These are phyloP conservation scores for Microplitis mediator DNA, from an alignment of 1,140 invertebrate species.

Conservation along the genomic window DNA sequence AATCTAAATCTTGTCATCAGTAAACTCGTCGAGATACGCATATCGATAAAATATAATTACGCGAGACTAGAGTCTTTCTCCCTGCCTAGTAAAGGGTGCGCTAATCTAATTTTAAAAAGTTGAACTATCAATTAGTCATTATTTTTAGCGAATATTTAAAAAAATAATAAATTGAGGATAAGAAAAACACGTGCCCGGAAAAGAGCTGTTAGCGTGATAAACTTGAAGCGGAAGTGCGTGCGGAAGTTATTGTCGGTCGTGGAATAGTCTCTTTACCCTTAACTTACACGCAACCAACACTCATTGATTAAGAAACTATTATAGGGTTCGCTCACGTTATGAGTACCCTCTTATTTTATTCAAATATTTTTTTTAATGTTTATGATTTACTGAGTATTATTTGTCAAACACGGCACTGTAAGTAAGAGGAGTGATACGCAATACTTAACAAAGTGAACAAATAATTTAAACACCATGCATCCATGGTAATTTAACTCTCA, in stretches of 20 bases:
- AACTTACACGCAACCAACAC: conserved; percentile 17
- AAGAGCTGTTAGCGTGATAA: conserved; percentile 40
- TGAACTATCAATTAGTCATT: neutral
- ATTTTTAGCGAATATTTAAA: neutral
- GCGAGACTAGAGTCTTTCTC: no score
- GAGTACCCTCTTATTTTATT: neutral
- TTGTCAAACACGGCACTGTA: no score
- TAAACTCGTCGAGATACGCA: no score
- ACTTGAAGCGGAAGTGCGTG: conserved; percentile 46
- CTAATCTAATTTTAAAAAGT: neutral
- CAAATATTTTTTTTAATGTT: neutral
- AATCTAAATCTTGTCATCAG: no score
- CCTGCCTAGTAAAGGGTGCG: neutral
- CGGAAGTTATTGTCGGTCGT: conserved; percentile 29
- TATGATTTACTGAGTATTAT: neutral
- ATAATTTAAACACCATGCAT: no score
- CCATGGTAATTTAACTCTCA: no score
- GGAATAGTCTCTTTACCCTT: conserved; percentile 11
- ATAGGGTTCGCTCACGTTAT: neutral
- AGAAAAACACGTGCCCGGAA: conserved; percentile 42
- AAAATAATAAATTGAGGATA: neutral
- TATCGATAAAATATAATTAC: no score
- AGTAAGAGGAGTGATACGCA: no score
- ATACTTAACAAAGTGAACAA: no score
- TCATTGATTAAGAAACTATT: conserved; percentile 15